phyloP scores from a whole-genome alignment of 2,888 invertebrate genomes.

The Acronicta aceris region DNA sequence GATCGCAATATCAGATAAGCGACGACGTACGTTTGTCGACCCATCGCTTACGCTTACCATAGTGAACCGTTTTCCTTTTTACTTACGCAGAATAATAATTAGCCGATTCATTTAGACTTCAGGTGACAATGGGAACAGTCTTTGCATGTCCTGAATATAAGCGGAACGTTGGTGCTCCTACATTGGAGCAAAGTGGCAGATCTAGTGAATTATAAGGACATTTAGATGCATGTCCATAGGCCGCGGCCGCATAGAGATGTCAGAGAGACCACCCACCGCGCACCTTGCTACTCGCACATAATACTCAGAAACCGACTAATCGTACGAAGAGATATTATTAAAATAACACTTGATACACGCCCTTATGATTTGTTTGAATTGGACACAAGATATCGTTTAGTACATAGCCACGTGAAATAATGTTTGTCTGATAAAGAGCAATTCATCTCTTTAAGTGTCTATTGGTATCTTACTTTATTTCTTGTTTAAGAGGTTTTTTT shows the following conservation, averaged over 20 bases:
- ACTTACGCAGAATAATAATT: conserved; percentile 42
- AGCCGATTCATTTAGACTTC: conserved; percentile 33
- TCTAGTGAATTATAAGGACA: conserved; percentile 86
- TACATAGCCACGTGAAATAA: conserved; percentile 13
- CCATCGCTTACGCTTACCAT: conserved; percentile 15
- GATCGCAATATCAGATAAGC: conserved; percentile 52
- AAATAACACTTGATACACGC: conserved; percentile 56
- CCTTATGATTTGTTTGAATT: conserved; percentile 60
- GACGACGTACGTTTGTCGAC: conserved; percentile 13
- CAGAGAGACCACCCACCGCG: conserved; percentile 81
- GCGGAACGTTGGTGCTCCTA: conserved; percentile 58
- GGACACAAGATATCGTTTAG: conserved; percentile 46
- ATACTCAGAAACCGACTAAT: conserved; percentile 59
- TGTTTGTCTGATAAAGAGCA: conserved; percentile 3
- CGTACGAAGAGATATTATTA: conserved; percentile 50
- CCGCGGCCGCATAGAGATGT: conserved; percentile 78
- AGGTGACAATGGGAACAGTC: conserved; percentile 30
- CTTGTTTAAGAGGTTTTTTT: background rate
- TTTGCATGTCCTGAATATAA: conserved; percentile 33
- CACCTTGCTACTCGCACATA: conserved; percentile 57
- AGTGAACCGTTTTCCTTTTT: conserved; percentile 35
- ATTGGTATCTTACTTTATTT: conserved; percentile 1
- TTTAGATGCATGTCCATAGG: conserved; percentile 80
- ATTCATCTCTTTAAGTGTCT: conserved; percentile 1
- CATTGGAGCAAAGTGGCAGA: conserved; percentile 74